A percentile compares a stretch with the other conserved stretches of the same genome.
phyloP scores from a whole-genome alignment of 2,797 vertebrate genomes.

The Betta splendens region DNA sequence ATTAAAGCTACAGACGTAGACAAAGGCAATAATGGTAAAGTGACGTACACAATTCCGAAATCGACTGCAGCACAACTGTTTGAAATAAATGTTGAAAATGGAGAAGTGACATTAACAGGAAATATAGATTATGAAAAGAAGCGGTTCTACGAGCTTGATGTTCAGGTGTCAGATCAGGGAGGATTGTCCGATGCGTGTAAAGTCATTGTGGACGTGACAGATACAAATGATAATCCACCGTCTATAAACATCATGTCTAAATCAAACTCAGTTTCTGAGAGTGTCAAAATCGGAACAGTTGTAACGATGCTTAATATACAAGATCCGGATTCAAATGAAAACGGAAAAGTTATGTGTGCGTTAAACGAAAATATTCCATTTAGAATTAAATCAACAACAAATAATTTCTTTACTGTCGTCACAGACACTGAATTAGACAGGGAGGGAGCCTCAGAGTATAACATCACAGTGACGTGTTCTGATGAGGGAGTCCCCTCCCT shows the following conservation, averaged over 20 bases:
- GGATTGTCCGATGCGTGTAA: conserved; percentile 57
- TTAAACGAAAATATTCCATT: conserved; percentile 66
- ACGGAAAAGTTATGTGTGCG: conserved; percentile 57
- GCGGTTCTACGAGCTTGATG: conserved; percentile 42
- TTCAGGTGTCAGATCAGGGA: conserved; percentile 59
- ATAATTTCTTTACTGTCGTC: conserved; percentile 72
- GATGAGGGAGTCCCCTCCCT: conserved; percentile 64
- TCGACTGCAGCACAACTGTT: conserved; percentile 58
- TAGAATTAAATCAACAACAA: conserved; percentile 57
- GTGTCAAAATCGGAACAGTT: conserved; percentile 38
- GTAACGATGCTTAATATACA: conserved; percentile 66
- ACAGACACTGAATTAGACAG: conserved; percentile 35
- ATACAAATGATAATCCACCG: conserved; percentile 67
- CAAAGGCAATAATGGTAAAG: conserved; percentile 70
- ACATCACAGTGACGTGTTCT: conserved; percentile 61
- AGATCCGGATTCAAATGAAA: conserved; percentile 64
- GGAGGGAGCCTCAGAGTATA: too few species aligned
- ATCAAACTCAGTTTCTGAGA: conserved; percentile 57
- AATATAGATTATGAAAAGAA: conserved; percentile 62
- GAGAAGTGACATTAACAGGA: conserved; percentile 37
- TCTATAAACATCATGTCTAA: conserved; percentile 69
- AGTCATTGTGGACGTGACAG: conserved; percentile 57
- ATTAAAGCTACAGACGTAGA: conserved; percentile 78
- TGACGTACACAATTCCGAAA: conserved; percentile 71
- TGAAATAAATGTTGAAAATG: conserved; percentile 39